Evolutionary conservation across 2,113 vertebrate genomes (phyloP), one percentile per base, ranked within the genome.

Genomic region (Etheostoma spectabile): DNA sequence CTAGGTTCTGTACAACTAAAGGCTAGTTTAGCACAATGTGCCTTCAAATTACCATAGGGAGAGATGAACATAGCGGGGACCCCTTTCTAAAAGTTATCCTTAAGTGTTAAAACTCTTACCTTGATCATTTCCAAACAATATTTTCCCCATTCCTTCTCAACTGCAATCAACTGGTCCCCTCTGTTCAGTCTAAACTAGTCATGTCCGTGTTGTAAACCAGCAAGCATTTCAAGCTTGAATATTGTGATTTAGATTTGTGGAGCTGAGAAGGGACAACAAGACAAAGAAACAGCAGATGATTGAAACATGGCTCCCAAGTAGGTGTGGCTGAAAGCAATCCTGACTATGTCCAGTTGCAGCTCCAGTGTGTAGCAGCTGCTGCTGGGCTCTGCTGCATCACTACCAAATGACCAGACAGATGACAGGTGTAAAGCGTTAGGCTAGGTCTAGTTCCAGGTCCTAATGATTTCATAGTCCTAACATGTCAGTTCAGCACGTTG

Each of bases 311-410:
- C 48, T 80, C 30, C 24, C 1, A 5, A 59, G 71, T 84, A 65
- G 81, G 87, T 87, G 91, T 87, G 82, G 77, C 86, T 85, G 55
- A 42, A 15, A 69, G 68, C 30, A 48, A 57, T 51, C 33, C 42
- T 10, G 46, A 15, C 79, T 84, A 51, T 76, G 87, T 61, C 64
- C 85, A 87, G 46, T 51, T 77, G 83, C 35, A 64, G 69, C 61
- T 61, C 62, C 56, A 73, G 60, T 46, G 61, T 83, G 77, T 56
- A 46, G 24, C 88, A 84, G 80, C 86, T 83, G 79, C 78, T 46
- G 53, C 80, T 33, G 56, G 24, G 57, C 71, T 77, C 55, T 62
- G 82, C 49, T 73, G 88, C 76, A 83, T 38, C 62, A 38, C 61
- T 6, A 56, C n/a, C 74, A 77, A n/a, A 48, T 16, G 52, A 22